These are phyloP conservation scores for Alloscopus bannaensis DNA, from an alignment of 2,888 invertebrate species.

Conservation along the genomic window DNA sequence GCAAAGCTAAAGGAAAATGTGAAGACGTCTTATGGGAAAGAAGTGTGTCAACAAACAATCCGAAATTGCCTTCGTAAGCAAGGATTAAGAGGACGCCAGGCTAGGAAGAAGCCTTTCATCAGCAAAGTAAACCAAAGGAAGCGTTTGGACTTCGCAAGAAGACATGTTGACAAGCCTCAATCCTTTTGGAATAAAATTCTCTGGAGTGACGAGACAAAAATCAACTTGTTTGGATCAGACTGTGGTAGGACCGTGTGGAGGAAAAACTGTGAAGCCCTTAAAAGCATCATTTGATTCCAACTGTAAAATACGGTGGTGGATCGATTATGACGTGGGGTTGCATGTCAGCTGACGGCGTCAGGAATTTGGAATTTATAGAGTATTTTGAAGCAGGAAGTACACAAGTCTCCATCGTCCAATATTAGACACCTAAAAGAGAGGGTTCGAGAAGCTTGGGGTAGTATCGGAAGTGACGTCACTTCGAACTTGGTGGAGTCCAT, in stretches of 20 bases:
- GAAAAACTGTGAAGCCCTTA: constrained; percentile 32
- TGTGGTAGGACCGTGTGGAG: constrained; percentile 29
- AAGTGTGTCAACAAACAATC: background rate
- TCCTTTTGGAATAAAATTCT: constrained; percentile 37
- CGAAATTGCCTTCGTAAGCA: constrained; percentile 3
- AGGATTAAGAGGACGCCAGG: constrained; percentile 2
- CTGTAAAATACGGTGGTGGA: constrained; percentile 54
- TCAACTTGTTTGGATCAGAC: constrained; percentile 50
- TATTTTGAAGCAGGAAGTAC: constrained; percentile 20
- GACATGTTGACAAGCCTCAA: constrained; percentile 13
- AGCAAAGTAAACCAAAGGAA: constrained; percentile 26
- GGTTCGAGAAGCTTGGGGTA: constrained; percentile 17
- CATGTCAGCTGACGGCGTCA: constrained; percentile 30
- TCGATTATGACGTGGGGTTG: constrained; percentile 47
- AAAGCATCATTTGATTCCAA: constrained; percentile 20
- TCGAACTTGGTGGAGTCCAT: constrained; percentile 26
- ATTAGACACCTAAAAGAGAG: background rate
- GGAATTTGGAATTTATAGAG: constrained; percentile 41
- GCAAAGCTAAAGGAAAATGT: background rate
- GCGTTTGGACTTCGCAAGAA: constrained; percentile 35
- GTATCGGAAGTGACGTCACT: background rate
- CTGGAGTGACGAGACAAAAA: constrained; percentile 54
- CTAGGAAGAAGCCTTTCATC: constrained; percentile 46
- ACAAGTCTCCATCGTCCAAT: background rate
- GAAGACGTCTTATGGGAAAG: constrained; percentile 1